A percentile compares a stretch with the other conserved stretches of the same genome.
Evolutionary conservation across 2,888 invertebrate species (phyloP).

Genomic region (Chymomyza caudatula): DNA sequence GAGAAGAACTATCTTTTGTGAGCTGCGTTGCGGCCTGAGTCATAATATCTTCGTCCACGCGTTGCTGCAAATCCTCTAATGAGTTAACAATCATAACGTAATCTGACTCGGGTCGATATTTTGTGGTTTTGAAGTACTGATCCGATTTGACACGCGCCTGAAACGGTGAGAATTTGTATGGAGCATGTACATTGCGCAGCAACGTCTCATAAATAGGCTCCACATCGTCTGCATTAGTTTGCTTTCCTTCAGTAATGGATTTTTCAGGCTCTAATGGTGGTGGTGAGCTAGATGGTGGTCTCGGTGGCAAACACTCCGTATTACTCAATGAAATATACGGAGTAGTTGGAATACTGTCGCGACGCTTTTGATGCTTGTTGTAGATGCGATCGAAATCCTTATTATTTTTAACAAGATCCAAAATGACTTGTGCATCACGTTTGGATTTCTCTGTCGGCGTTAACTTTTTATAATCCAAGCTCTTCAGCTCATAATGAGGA

Average conservation of each 20-base stretch:
- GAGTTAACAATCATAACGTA: slow-evolving; percentile 77
- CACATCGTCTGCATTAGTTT: slow-evolving; percentile 27
- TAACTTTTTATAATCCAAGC: slow-evolving; percentile 25
- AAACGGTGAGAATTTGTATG: slow-evolving; percentile 77
- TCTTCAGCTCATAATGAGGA: background rate
- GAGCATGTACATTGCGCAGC: slow-evolving; percentile 78
- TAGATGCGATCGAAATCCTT: slow-evolving; percentile 88
- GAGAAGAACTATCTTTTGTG: slow-evolving; percentile 32
- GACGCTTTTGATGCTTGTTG: slow-evolving; percentile 84
- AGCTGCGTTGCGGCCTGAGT: slow-evolving; percentile 41
- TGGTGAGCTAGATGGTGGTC: slow-evolving; percentile 76
- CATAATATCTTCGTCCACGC: slow-evolving; percentile 68
- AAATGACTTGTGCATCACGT: slow-evolving; percentile 82
- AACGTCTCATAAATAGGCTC: slow-evolving; percentile 78
- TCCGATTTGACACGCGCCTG: slow-evolving; percentile 74
- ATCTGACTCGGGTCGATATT: slow-evolving; percentile 75
- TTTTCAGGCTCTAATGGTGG: slow-evolving; percentile 70
- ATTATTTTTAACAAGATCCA: slow-evolving; percentile 89
- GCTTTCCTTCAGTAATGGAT: background rate
- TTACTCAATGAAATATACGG: slow-evolving; percentile 42
- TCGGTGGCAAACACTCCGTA: slow-evolving; percentile 66
- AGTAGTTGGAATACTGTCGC: slow-evolving; percentile 45
- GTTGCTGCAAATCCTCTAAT: slow-evolving; percentile 70
- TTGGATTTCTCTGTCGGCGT: slow-evolving; percentile 83
- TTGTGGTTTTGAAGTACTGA: slow-evolving; percentile 59